Base-by-base conservation (phyloP, 2,888 invertebrate genomes). In the Dryadula phaetusa region DNA sequence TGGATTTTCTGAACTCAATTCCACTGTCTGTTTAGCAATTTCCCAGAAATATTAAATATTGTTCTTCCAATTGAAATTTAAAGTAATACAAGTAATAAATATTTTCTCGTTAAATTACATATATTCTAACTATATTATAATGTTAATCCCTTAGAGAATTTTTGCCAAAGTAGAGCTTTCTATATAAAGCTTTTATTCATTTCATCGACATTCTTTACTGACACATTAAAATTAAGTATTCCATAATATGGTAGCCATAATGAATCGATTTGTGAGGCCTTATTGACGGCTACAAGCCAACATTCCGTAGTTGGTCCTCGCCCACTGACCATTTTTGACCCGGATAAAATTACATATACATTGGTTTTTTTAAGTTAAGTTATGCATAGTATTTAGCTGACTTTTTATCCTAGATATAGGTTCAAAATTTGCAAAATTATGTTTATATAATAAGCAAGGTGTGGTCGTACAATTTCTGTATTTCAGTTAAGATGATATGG, bases 301-400 rank as follows among this genome's bases (percentile, higher is more conserved):
- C 85, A 80, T 87, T 77, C 89, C 89, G 81, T 85, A 89, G 82
- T 84, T 76, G 83, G 84, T 73, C 69, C 37, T 77, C 77, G 75
- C 88, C 88, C 87, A 88, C 88, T 81, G 74, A 68, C 66, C 52
- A 49, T 69, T 40, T 53, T 58, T 74, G 67, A 83, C 79, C 82
- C 84, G 87, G 87, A 87, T 87, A 79, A 65, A 61, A 62, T 62
- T 68, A 60, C 42, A 60, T 25, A 44, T 28, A 44, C 28, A 56
- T 56, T 6, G 10, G 8, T 28, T n/a, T 52, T 52, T 49, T 52
- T 16, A 16, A 20, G 4, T 28, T 1, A 52, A 16, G 52, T 4
- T 16, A 16, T 52, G 52, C 16, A 8, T 28, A 4, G 16, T 28
- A 52, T 16, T 28, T 52, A 28, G 16, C 16, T 28, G 16, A 28